phyloP scores from a whole-genome alignment of 2,113 vertebrate genomes.

The Macheiramphus alcinus region DNA sequence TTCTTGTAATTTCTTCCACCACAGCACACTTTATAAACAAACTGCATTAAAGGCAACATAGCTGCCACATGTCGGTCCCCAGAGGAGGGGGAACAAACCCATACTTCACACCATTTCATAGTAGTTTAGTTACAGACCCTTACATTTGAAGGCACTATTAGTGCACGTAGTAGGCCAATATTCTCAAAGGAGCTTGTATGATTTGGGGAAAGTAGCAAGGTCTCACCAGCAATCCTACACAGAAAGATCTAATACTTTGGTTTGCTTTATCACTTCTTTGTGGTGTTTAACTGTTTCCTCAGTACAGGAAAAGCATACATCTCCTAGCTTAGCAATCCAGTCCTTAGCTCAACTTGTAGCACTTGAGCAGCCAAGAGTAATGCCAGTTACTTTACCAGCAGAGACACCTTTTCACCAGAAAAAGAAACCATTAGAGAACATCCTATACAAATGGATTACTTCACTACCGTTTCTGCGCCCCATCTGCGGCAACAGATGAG shows the following conservation, averaged over 20 bases:
- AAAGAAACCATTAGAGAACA: fast-evolving
- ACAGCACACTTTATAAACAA: neutral
- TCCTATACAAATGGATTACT: fast-evolving
- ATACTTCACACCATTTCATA: fast-evolving
- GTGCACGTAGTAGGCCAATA: fast-evolving
- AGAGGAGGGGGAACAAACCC: neutral
- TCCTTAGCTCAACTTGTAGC: neutral
- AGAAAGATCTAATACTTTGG: too few relatives aligned
- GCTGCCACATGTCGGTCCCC: fast-evolving
- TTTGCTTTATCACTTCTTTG: neutral
- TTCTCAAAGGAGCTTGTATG: fast-evolving
- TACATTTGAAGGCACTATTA: fast-evolving
- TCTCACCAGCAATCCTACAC: neutral
- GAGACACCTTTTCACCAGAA: neutral
- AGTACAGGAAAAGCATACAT: fast-evolving
- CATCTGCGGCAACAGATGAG: fast-evolving
- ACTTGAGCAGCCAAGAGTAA: neutral
- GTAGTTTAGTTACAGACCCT: fast-evolving
- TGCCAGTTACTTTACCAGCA: too few relatives aligned
- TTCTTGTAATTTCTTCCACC: neutral
- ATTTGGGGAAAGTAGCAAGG: neutral
- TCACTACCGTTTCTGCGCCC: too few relatives aligned
- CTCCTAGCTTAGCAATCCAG: too few relatives aligned
- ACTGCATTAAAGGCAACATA: fast-evolving
- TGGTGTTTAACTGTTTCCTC: neutral